phyloP scores from a whole-genome alignment of 2,113 vertebrate species.

The Tonatia bakeri region DNA sequence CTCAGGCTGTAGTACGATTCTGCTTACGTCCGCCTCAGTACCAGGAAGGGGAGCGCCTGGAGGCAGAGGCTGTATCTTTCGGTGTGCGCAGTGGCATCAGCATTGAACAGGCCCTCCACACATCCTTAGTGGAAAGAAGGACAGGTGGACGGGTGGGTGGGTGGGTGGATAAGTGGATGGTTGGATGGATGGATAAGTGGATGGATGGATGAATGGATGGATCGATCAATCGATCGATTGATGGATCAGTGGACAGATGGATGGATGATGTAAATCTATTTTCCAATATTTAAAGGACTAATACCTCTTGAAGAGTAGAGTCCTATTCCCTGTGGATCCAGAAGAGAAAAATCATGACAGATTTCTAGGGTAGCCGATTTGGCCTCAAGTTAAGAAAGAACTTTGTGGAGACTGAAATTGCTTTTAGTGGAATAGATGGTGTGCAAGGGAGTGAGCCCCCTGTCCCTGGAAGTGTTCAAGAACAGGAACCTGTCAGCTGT shows the following conservation, averaged over 20 bases:
- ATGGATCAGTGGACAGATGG: background rate
- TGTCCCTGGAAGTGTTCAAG: background rate
- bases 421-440: background rate
- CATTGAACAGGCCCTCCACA: background rate
- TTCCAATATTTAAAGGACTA: background rate
- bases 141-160: background rate
- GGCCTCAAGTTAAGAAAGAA: background rate
- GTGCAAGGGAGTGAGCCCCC: background rate
- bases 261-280: background rate
- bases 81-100: background rate
- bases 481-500: fast-evolving
- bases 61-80: background rate
- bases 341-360: background rate
- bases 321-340: background rate
- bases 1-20: background rate
- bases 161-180: background rate
- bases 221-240: too few relatives aligned
- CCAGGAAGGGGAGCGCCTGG: background rate
- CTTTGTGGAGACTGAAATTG: background rate
- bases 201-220: too few relatives aligned
- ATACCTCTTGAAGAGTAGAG: background rate
- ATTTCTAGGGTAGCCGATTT: background rate
- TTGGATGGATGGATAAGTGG: background rate
- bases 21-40: background rate
- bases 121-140: too few relatives aligned